Base-by-base conservation (phyloP, 1,140 invertebrate genomes). In the Rhyzopertha dominica region DNA sequence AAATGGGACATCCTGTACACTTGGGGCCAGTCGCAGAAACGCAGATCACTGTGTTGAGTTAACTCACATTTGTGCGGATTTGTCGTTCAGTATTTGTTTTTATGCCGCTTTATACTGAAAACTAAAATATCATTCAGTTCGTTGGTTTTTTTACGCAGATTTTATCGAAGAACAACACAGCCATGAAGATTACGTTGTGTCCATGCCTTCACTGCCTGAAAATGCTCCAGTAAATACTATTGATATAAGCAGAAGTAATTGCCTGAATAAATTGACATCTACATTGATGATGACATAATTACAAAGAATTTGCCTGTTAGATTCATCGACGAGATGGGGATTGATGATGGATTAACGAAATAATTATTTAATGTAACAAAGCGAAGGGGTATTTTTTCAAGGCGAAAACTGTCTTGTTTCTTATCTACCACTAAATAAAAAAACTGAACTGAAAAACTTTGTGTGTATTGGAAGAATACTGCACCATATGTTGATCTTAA, bases 321-420 rank as follows among this genome's bases (percentile, higher is more conserved):
- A 14, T 32, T 32, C 16, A 8, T 32, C 7, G 31, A 13, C 8
- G 31, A 32, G 16, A 14, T 10, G 16, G 31, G 31, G 7, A 32
- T 32, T 14, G 31, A 32, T 32, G 31, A 14, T 7, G 31, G 31
- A 9, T 13, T 32, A 8, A 32, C 31, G 7, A 32, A 32, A 14
- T 9, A 32, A 32, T 8, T 32, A 10, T 32, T 32, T 14, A 32
- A 32, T 14, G 16, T 32, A 32, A 32, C 8, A 32, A 32, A 8
- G 7, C 16, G 31, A 32, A 8, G 7, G 13, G 7, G 8, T 32
- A 14, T 32, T 10, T 7, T 32, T 32, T 7, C 31, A 14, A 8
- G 31, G 31, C 16, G 31, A 32, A 32, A 13, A 32, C 13, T 32
- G 31, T 14, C 8, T 32, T 14, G 31, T 32, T 32, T 14, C 31